Percentiles rank a stretch among this genome's conserved stretches.
Evolutionary conservation across 2,888 invertebrate genomes (phyloP).

Genomic region (Lasioglossum malachurum): DNA sequence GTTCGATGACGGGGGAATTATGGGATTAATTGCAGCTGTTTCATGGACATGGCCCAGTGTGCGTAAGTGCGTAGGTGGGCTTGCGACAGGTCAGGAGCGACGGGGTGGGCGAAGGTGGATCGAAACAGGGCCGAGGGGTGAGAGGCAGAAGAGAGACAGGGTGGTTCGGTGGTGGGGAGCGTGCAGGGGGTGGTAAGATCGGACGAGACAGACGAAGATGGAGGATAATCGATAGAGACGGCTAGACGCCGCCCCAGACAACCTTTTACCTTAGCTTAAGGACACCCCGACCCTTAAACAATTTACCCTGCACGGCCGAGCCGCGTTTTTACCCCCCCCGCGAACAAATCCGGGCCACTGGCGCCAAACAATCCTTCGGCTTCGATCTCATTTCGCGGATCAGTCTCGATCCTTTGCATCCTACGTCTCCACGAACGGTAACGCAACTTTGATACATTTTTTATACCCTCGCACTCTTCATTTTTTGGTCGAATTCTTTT

Average conservation of each 20-base stretch:
- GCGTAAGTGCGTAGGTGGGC: slow-evolving; percentile 77
- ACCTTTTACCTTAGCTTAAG: slow-evolving; percentile 83
- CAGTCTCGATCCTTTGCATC: background rate
- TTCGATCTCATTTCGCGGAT: background rate
- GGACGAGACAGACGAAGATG: slow-evolving; percentile 79
- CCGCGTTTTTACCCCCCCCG: slow-evolving; percentile 45
- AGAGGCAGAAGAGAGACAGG: slow-evolving; percentile 25
- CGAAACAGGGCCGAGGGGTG: slow-evolving; percentile 35
- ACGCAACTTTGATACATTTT: background rate
- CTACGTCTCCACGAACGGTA: background rate
- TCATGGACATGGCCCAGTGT: slow-evolving; percentile 32
- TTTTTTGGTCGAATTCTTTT: background rate
- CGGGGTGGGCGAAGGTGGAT: slow-evolving; percentile 52
- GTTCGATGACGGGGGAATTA: background rate
- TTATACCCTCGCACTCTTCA: background rate
- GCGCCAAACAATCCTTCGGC: background rate
- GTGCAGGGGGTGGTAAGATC: slow-evolving; percentile 74
- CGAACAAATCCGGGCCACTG: slow-evolving; percentile 30
- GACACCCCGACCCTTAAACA: slow-evolving; percentile 80
- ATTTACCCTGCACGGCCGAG: slow-evolving; percentile 76
- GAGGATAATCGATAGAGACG: slow-evolving; percentile 85
- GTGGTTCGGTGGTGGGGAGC: slow-evolving; percentile 45
- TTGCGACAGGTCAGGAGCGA: slow-evolving; percentile 84
- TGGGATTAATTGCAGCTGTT: background rate
- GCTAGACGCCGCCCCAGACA: slow-evolving; percentile 85